A percentile compares a stretch with the other conserved stretches of the same genome.
Conservation (phyloP, 2,113 vertebrate species). For the Colius striatus region DNA sequence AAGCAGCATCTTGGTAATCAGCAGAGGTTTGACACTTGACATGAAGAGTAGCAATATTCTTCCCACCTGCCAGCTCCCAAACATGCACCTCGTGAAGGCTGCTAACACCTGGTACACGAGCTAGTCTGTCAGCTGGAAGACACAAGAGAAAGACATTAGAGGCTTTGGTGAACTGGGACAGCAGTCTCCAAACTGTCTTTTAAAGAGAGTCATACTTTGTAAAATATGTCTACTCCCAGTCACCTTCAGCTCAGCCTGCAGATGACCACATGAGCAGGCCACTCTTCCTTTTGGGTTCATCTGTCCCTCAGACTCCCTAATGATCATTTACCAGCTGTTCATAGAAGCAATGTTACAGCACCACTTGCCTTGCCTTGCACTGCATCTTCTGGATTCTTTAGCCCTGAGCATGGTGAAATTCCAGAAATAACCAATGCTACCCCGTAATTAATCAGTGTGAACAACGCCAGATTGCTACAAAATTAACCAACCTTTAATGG, state of each 20-base stretch:
- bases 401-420: neutral
- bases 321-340: neutral
- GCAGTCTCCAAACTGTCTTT: neutral
- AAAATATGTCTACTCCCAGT: neutral
- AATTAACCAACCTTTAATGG: neutral
- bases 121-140: slow-evolving; percentile 76
- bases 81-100: slow-evolving; percentile 84
- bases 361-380: neutral
- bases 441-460: neutral
- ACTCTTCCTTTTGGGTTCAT: neutral
- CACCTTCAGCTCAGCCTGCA: neutral
- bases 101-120: slow-evolving; percentile 69
- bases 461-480: neutral
- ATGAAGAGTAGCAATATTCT: slow-evolving; percentile 84
- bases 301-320: neutral
- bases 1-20: slow-evolving; percentile 60
- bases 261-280: neutral
- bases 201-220: neutral
- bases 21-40: slow-evolving; percentile 72
- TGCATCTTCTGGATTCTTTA: neutral
- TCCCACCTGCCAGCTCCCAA: slow-evolving; percentile 83
- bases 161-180: neutral
- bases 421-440: neutral
- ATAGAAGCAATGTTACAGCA: neutral
- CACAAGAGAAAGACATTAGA: slow-evolving; percentile 1